phyloP scores from a whole-genome alignment of 2,113 vertebrate species.

The Aspidoscelis tigris region DNA sequence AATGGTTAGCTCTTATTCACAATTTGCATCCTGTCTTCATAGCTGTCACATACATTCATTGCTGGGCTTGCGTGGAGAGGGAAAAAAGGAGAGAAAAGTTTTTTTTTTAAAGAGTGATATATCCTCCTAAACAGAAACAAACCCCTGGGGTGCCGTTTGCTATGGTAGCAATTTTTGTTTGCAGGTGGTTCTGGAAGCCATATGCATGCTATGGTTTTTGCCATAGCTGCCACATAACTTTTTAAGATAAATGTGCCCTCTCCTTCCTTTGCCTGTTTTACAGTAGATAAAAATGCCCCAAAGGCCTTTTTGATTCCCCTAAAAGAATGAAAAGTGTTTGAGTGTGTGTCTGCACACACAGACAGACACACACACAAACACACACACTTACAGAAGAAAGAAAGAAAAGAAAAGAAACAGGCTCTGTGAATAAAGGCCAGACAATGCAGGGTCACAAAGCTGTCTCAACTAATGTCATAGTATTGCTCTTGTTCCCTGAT shows the following conservation, averaged over 20 bases:
- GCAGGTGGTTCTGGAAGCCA: conserved; percentile 78
- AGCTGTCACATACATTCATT: conserved; percentile 86
- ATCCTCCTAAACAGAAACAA: conserved; percentile 55
- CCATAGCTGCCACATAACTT: conserved; percentile 65
- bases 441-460: conserved; percentile 87
- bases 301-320: conserved; percentile 54
- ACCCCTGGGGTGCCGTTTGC: conserved; percentile 59
- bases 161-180: conserved; percentile 71
- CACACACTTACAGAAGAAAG: neutral
- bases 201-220: conserved; percentile 72
- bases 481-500: conserved; percentile 81
- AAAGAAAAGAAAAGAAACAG: conserved; percentile 66
- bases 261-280: conserved; percentile 58
- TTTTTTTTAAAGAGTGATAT: conserved; percentile 43
- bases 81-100: conserved; percentile 52
- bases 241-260: conserved; percentile 49
- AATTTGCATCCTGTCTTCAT: conserved; percentile 81
- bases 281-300: conserved; percentile 85
- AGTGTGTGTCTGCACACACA: neutral
- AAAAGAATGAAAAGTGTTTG: conserved; percentile 6
- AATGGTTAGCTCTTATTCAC: conserved; percentile 74
- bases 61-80: conserved; percentile 50
- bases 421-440: conserved; percentile 87
- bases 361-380: neutral
- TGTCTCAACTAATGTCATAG: conserved; percentile 83